Evolutionary conservation across 2,797 vertebrate genomes (phyloP), one percentile per base, ranked within the genome.

Genomic region (Acanthiza pusilla): DNA sequence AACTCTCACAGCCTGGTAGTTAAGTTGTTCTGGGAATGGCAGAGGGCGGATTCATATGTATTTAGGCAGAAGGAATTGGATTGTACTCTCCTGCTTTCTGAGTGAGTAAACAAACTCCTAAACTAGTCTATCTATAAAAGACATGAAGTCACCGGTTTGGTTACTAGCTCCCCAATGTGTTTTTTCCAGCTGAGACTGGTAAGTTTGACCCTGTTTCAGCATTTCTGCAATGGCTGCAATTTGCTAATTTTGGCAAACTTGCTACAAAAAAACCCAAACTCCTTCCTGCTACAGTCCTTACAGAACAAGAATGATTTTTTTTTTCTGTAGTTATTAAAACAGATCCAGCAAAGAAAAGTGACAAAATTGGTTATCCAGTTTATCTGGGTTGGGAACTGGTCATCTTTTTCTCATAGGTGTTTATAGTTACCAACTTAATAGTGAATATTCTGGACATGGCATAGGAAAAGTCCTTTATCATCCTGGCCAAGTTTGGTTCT

Each of bases 1-100:
- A 68, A 38, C 15, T 57, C 68, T 47, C 15, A 11, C 70, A 75
- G 72, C 53, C 85, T 68, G 43, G 65, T 91, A n/a, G 80, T 86
- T 92, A 86, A 58, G 13, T 84, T 89, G 89, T 80, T 72, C 73
- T 76, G 83, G 95, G 91, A 93, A 66, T 82, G 85, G 78, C 72
- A 85, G 72, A 66, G 86, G 74, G 78, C 0, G 15, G 86, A 27
- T 79, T 85, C 48, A 3, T n/a, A 16, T 0, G 1, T 36, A 15
- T 26, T 86, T 68, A 17, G 48, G 74, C 75, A 88, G 76, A 81
- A 58, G 66, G 80, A 88, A 60, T n/a, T 68, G 73, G 38, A 18
- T 62, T 62, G 76, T 70, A 29, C 48, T 90, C 76, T 43, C 43
- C 66, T 81, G 8, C 66, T 84, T 90, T 81, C 73, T 54, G 76